phyloP scores from a whole-genome alignment of 2,113 vertebrate genomes.

The Pygoscelis antarcticus region DNA sequence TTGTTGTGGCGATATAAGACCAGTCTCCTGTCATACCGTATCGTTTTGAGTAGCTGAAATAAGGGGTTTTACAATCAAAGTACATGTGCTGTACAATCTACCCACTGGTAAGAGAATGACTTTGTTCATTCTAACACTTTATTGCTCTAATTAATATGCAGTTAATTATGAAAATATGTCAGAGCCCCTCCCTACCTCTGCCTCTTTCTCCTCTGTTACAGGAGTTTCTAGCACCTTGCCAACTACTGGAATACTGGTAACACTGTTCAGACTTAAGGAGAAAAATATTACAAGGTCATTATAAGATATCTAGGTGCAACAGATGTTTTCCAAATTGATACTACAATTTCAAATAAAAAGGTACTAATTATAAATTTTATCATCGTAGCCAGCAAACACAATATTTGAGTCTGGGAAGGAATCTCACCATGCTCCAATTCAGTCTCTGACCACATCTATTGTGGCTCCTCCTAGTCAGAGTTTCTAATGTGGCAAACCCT shows the following conservation, averaged over 20 bases:
- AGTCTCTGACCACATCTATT: not conserved
- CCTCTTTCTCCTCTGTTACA: not conserved
- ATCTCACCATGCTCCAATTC: not conserved
- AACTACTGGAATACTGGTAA: not conserved
- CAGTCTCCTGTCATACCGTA: not conserved
- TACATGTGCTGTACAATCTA: not conserved
- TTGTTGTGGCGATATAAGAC: not conserved
- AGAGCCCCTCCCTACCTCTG: not conserved
- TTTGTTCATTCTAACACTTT: not conserved
- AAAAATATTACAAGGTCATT: not conserved
- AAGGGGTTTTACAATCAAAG: not conserved
- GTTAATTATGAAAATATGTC: not conserved
- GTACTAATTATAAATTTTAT: not conserved
- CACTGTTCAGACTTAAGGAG: not conserved
- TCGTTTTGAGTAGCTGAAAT: not conserved
- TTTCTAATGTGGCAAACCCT: not conserved
- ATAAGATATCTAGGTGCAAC: not conserved
- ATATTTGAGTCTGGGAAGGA: not conserved
- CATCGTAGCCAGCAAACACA: not conserved
- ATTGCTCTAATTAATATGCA: not conserved
- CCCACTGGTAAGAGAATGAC: not conserved
- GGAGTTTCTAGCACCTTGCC: not conserved
- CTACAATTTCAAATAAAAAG: not conserved
- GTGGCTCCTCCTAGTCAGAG: not conserved
- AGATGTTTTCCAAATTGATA: not conserved